Evolutionary conservation across 2,888 invertebrate species (phyloP), one percentile per base, ranked within the genome.

Genomic region (Pyrochroa serraticornis): DNA sequence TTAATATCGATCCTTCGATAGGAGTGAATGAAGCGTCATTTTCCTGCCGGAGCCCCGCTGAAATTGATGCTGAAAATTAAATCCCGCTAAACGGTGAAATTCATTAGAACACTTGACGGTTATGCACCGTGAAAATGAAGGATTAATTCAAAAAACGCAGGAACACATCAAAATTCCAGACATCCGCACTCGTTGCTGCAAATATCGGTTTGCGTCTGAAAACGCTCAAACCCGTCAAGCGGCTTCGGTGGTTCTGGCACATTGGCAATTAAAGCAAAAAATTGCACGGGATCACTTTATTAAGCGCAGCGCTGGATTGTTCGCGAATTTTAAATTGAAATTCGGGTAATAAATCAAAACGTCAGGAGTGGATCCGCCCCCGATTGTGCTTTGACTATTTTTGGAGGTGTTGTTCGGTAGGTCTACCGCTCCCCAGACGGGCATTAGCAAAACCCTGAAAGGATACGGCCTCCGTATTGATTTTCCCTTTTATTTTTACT

Each of bases 311-410:
- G n/a, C 45, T 14, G 42, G 33, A 59, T 59, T 59, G 47, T 59
- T 59, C 42, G 47, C 52, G 62, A 67, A 72, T 71, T 71, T 73
- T 63, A 71, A 71, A 72, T 71, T 72, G 70, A 73, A 72, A 73
- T 73, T 71, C 63, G 58, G 59, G 66, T 60, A 64, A 71, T 73
- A 72, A 71, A 73, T 73, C 72, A 73, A 70, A 68, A 65, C 60
- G 72, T 72, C 71, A 68, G 50, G 58, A 46, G 44, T 54, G 59
- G 50, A 55, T 63, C 70, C 65, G 69, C 71, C 64, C 61, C 63
- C 62, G 58, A 67, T 69, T 71, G 69, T 64, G 63, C 64, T 65
- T 66, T 65, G 64, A 71, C 65, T 68, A 63, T 68, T 72, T 67
- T 65, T 41, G 56, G 43, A 59, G 62, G 58, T 62, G 62, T 62